Conservation (phyloP, 2,797 vertebrate species). For the Sebastes minor region DNA sequence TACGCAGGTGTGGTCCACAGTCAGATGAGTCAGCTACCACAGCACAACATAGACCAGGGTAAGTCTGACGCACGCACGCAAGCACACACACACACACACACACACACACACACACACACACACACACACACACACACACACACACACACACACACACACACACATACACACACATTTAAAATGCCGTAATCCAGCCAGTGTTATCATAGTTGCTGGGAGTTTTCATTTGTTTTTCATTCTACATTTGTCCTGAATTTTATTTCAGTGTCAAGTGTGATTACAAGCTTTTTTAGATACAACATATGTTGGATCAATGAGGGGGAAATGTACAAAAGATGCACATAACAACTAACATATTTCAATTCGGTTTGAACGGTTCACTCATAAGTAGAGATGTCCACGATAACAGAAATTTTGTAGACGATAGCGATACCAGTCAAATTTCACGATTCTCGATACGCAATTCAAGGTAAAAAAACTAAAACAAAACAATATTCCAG, state of each 20-base stretch:
- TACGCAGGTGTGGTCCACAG: slow-evolving; percentile 96
- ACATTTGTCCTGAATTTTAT: background rate
- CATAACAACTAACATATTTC: too few species aligned
- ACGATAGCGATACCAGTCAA: too few species aligned
- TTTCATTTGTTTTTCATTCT: too few species aligned
- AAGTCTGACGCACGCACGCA: slow-evolving; percentile 43
- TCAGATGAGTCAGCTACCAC: slow-evolving; percentile 98
- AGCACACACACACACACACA: background rate
- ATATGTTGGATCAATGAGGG: too few species aligned
- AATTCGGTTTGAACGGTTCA: too few species aligned
- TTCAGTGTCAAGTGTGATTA: background rate
- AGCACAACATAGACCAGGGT: slow-evolving; percentile 99
- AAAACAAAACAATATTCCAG: too few species aligned
- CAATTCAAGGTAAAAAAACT: too few species aligned
- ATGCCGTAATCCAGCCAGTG: background rate
- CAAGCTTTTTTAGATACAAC: too few species aligned
- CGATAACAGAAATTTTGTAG: too few species aligned
- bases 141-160: background rate
- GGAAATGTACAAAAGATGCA: too few species aligned
- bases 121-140: background rate
- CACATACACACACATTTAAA: background rate
- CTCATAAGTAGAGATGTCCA: too few species aligned
- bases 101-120: background rate
- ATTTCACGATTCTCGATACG: too few species aligned
- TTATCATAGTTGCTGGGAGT: background rate